Evolutionary conservation across 2,888 invertebrate species (phyloP).

Genomic region (Aquatica leii): DNA sequence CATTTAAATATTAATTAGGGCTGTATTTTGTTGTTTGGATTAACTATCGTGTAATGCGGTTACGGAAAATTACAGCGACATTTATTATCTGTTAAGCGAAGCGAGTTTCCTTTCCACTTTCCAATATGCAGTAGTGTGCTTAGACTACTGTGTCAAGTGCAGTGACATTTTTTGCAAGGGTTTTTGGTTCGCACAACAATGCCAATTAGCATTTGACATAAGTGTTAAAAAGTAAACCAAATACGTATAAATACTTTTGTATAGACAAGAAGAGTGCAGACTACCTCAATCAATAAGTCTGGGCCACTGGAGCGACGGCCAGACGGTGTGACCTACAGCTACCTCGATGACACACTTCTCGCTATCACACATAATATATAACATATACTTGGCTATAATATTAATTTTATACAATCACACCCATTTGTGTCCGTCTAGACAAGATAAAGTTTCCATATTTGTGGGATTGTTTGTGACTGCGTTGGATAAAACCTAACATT

Average conservation of each 20-base stretch:
- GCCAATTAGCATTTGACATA: constrained; percentile 12
- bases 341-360: constrained; percentile 52
- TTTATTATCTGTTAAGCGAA: constrained; percentile 1
- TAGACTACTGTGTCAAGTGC: too few species aligned
- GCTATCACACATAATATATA: constrained; percentile 32
- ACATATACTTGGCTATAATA: constrained; percentile 22
- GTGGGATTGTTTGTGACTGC: constrained; percentile 4
- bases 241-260: constrained; percentile 15
- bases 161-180: too few species aligned
- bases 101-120: constrained; percentile 16
- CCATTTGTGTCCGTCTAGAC: constrained; percentile 33
- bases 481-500: background rate
- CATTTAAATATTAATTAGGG: too few species aligned
- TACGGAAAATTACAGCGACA: too few species aligned
- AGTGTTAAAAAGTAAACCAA: constrained; percentile 22
- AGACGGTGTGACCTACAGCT: constrained; percentile 57
- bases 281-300: constrained; percentile 43
- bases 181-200: too few species aligned
- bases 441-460: constrained; percentile 28
- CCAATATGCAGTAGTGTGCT: constrained; percentile 5
- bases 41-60: too few species aligned
- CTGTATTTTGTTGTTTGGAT: too few species aligned
- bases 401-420: constrained; percentile 36
- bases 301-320: constrained; percentile 47
- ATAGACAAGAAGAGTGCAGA: constrained; percentile 39